Evolutionary conservation across 2,888 invertebrate genomes (phyloP), one percentile per base, ranked within the genome.

Genomic region (Cosmopolites sordidus): DNA sequence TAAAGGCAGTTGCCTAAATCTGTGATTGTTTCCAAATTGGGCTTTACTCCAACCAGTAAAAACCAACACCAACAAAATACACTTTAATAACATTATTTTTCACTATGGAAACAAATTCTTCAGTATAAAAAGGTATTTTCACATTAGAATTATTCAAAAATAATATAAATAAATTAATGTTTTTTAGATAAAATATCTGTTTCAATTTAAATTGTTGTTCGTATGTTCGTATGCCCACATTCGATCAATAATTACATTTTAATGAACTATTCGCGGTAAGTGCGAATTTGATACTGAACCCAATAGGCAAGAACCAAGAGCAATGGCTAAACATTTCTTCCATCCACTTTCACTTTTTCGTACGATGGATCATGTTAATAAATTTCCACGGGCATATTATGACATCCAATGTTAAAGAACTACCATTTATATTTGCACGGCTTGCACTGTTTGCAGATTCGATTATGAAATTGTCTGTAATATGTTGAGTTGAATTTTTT

Each of bases 21-120:
- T 11, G 63, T 56, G 50, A 58, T 61, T 18, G 54, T 56, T 22
- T 45, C 62, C 41, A 14, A 62, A 52, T 51, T 65, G 65, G 5
- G 47, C 56, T 41, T 54, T 37, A 40, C 44, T 43, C 8, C 49
- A 37, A 12, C 41, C 9, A 41, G 41, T 51, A 30, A 60, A 58
- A 11, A 54, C 33, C 45, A 50, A 43, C 40, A 58, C n/a, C 33
- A 59, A 14, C 27, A 60, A 29, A 14, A 54, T 16, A 47, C 55
- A 52, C 40, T 48, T 56, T 41, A 33, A 16, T 47, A 33, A 43
- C 47, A 47, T 53, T 43, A 8, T 22, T 8, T 22, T 22, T 22
- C n/a, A n/a, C n/a, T n/a, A n/a, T n/a, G n/a, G n/a, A n/a, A n/a
- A n/a, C n/a, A n/a, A n/a, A n/a, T n/a, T n/a, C n/a, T n/a, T n/a